Conservation (phyloP, 2,888 invertebrate species). For the Spialia ferax region DNA sequence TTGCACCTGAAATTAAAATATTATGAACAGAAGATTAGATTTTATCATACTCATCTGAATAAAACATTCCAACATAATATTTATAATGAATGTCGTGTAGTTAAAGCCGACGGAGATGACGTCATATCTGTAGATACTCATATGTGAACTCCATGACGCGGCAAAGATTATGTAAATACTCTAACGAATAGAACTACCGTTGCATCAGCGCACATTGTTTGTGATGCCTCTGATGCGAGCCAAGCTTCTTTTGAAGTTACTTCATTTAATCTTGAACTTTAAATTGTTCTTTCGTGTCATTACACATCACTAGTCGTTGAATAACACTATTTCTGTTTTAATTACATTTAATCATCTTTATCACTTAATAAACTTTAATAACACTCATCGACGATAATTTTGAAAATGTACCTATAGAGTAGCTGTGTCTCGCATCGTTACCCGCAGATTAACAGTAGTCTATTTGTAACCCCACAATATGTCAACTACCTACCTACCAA, state of each 20-base stretch:
- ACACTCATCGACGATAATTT: too few relatives aligned
- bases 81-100: slow-evolving; percentile 1
- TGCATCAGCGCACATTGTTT: slow-evolving; percentile 24
- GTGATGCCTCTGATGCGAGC: slow-evolving; percentile 24
- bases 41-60: slow-evolving; percentile 1
- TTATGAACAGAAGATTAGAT: not conserved
- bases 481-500: too few relatives aligned
- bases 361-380: too few relatives aligned
- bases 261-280: slow-evolving; percentile 29
- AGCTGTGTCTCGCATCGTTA: too few relatives aligned
- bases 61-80: slow-evolving; percentile 2
- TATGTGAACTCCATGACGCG: slow-evolving; percentile 15
- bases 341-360: too few relatives aligned
- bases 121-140: not conserved
- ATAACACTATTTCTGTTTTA: too few relatives aligned
- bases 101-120: not conserved
- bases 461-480: too few relatives aligned
- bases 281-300: slow-evolving; percentile 18
- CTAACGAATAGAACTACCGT: slow-evolving; percentile 29
- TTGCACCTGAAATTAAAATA: not conserved
- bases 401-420: too few relatives aligned
- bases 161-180: slow-evolving; percentile 38
- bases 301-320: too few relatives aligned
- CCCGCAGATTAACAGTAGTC: too few relatives aligned
- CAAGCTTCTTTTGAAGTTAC: slow-evolving; percentile 34